These are phyloP conservation scores for Neodiprion lecontei DNA, from an alignment of 1,140 invertebrate genomes.

Conservation along the genomic window DNA sequence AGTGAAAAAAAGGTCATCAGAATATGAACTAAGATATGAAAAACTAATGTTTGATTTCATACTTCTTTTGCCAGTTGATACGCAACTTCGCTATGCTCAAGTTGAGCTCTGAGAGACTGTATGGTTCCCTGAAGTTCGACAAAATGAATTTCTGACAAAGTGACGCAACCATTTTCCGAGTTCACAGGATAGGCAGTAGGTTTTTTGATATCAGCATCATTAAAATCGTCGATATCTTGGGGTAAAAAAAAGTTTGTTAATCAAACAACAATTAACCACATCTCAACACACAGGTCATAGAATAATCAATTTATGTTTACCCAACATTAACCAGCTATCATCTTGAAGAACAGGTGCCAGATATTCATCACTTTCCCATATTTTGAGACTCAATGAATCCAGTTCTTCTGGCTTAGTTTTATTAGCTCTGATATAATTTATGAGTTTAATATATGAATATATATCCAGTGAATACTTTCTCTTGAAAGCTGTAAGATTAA, in stretches of 20 bases:
- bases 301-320: slow-evolving; percentile 62
- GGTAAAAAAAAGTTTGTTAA: slow-evolving; percentile 23
- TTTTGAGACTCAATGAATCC: slow-evolving; percentile 57
- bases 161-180: slow-evolving; percentile 68
- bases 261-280: slow-evolving; percentile 16
- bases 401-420: slow-evolving; percentile 67
- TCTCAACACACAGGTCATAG: slow-evolving; percentile 35
- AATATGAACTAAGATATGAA: slow-evolving; percentile 7
- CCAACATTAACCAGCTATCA: slow-evolving; percentile 86
- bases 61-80: slow-evolving; percentile 54
- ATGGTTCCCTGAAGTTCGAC: slow-evolving; percentile 69
- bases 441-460: slow-evolving; percentile 86
- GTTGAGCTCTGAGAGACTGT: slow-evolving; percentile 53
- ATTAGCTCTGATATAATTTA: slow-evolving; percentile 82
- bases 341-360: slow-evolving; percentile 78
- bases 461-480: slow-evolving; percentile 78
- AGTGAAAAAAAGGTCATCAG: slow-evolving; percentile 19
- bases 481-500: slow-evolving; percentile 75
- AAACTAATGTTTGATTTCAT: slow-evolving; percentile 5
- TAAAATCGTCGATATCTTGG: slow-evolving; percentile 57
- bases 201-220: slow-evolving; percentile 53
- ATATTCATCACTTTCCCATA: slow-evolving; percentile 82
- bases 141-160: slow-evolving; percentile 69
- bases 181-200: slow-evolving; percentile 50
- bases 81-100: slow-evolving; percentile 51